Percentiles rank a stretch among this genome's conserved stretches.
phyloP scores from a whole-genome alignment of 1,140 invertebrate genomes.

The Trachymyrmex septentrionalis region DNA sequence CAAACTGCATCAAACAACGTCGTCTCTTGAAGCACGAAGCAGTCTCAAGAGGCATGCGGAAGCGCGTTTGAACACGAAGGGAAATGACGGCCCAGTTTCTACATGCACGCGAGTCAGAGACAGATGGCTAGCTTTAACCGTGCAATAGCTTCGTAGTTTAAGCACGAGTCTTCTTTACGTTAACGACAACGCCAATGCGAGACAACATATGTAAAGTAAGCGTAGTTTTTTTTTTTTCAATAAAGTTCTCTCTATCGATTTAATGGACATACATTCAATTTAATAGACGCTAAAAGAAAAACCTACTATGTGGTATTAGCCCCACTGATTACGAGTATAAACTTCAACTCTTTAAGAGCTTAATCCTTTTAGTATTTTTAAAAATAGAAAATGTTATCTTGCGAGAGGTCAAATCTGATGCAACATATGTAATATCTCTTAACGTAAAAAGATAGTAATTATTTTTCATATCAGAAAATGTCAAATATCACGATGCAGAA shows the following conservation, averaged over 20 bases:
- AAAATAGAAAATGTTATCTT: conserved; percentile 16
- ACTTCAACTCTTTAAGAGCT: background rate
- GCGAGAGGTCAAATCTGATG: conserved; percentile 4
- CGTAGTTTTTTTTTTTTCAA: background rate
- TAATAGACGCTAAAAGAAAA: too few species aligned
- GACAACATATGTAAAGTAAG: background rate
- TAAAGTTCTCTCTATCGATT: background rate
- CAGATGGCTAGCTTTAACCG: conserved; percentile 22
- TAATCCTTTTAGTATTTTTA: conserved; percentile 7
- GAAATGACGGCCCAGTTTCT: conserved; percentile 79
- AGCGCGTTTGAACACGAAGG: conserved; percentile 75
- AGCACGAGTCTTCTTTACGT: background rate
- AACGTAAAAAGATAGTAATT: background rate
- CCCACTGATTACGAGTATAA: background rate
- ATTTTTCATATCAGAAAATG: conserved; percentile 20
- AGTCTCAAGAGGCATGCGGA: conserved; percentile 73
- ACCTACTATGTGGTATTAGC: background rate
- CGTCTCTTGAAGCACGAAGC: conserved; percentile 7
- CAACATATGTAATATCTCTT: background rate
- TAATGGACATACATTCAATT: background rate
- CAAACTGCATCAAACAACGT: conserved; percentile 35
- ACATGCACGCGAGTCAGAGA: conserved; percentile 60
- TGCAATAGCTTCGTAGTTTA: conserved; percentile 6
- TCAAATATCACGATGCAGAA: background rate
- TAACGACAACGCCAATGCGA: background rate